Evolutionary conservation across 2,888 invertebrate species (phyloP), one percentile per base, ranked within the genome.

Genomic region (Drosophila infuscata): DNA sequence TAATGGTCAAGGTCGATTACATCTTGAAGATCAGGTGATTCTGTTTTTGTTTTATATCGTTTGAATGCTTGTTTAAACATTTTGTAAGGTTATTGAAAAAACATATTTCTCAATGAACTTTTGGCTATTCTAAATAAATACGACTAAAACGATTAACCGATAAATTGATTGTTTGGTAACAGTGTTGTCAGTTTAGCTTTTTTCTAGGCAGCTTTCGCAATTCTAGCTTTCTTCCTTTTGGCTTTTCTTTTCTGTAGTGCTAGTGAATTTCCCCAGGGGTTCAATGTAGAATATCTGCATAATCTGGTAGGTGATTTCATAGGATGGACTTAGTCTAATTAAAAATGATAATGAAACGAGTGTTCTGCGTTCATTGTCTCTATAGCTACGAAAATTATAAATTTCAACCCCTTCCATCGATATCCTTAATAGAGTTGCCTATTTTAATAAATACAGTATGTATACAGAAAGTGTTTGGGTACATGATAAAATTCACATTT

Each of bases 51-150:
- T 93, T 97, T 97, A 83, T 96, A 98, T 93, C 96, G 96, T 92
- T 97, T 97, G 92, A 97, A 98, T 75, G 92, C 93, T 76, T 95
- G 94, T 93, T 95, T 96, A 92, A 97, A 97, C 92, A 92, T 92
- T 54, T 41, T 35, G 9, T 9, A 33, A 20, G 30, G 33, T 32
- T 12, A 6, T 60, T 33, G 9, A 25, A 46, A 25, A 46, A 15
- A 15, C 25, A 46, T 15, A 8, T n/a, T 9, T 53, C 35, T 35
- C 15, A 17, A 25, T 36, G 35, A 53, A 52, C 15, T 4, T n/a
- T 15, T 46, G 4, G 15, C 1, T 46, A 7, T 15, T 12, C 2
- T 46, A 46, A 25, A 25, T 46, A 46, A 46, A 46, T 46, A 15
- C 25, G 15, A 25, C 25, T 25, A 15, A 8, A 46, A 8, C 46